These are phyloP conservation scores for Lacerta bilineata DNA, from an alignment of 2,797 vertebrate genomes.

Conservation along the genomic window DNA sequence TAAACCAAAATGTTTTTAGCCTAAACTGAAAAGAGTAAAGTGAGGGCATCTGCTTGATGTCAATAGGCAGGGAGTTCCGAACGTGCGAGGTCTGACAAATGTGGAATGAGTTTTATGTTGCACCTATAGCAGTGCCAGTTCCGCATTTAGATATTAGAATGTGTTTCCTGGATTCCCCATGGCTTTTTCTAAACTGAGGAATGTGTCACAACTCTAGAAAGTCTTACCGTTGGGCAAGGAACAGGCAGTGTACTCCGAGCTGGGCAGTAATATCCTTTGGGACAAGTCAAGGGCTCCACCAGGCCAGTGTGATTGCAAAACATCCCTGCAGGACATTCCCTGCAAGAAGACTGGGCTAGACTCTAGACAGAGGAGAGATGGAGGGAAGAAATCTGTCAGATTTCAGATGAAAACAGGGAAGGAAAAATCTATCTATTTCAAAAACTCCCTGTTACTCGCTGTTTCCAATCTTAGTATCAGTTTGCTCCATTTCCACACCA, in stretches of 20 bases:
- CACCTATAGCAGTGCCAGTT: no score
- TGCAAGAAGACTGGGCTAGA: conserved; percentile 81
- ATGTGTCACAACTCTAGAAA: background rate
- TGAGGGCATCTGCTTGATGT: no score
- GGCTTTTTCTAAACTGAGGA: background rate
- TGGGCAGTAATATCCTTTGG: conserved; percentile 89
- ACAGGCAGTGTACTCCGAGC: conserved; percentile 77
- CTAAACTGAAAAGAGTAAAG: no score
- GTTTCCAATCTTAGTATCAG: no score
- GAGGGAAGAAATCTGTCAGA: rapidly evolving
- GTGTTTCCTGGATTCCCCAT: background rate
- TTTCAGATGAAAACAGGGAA: rapidly evolving
- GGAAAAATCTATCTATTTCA: background rate
- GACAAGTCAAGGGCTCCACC: conserved; percentile 81
- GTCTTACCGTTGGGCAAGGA: conserved; percentile 85
- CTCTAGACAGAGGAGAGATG: conserved; percentile 68
- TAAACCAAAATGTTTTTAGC: no score
- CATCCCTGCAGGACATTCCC: conserved; percentile 83
- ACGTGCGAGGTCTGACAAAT: no score
- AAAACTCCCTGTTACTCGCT: background rate
- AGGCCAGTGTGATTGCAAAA: conserved; percentile 87
- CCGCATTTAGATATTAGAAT: background rate
- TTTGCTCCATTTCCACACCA: no score
- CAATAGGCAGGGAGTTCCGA: no score
- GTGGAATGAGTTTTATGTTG: no score